Evolutionary conservation across 2,888 invertebrate species (phyloP).

Genomic region (Morpho deidamia): DNA sequence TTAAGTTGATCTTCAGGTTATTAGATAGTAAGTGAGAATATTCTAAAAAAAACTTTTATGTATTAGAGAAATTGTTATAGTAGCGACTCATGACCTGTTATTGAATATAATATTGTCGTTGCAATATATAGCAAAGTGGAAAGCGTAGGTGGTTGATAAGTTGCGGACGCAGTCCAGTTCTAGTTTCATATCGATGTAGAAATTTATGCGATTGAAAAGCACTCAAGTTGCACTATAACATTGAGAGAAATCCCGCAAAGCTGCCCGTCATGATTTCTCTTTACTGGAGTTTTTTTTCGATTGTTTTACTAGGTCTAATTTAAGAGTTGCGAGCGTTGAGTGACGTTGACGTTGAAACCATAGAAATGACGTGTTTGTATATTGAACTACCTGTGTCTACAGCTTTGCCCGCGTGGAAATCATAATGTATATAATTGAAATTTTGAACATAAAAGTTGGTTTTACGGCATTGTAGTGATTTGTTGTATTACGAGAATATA

Average conservation of each 20-base stretch:
- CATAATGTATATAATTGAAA: too few relatives aligned
- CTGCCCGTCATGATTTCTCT: conserved; percentile 7
- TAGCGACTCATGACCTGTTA: not conserved
- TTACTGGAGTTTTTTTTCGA: not conserved
- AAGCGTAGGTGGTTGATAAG: conserved; percentile 55
- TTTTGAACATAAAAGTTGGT: too few relatives aligned
- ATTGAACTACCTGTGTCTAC: too few relatives aligned
- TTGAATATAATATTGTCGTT: conserved; percentile 10
- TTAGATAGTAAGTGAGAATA: too few relatives aligned
- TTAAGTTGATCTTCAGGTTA: too few relatives aligned
- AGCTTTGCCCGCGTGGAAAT: too few relatives aligned
- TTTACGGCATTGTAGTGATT: too few relatives aligned
- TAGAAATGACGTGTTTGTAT: conserved; percentile 34
- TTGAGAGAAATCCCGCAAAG: conserved; percentile 20
- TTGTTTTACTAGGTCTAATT: conserved; percentile 1
- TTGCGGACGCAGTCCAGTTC: conserved; percentile 48
- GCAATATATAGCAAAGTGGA: conserved; percentile 38
- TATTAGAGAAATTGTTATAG: too few relatives aligned
- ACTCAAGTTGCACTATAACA: conserved; percentile 19
- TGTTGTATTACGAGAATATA: too few relatives aligned
- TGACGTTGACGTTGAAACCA: conserved; percentile 34
- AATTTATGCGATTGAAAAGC: conserved; percentile 23
- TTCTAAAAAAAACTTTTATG: too few relatives aligned
- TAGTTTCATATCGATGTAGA: conserved; percentile 48
- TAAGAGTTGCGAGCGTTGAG: conserved; percentile 4